Conservation (phyloP, 1,140 invertebrate genomes). For the Pseudomyrmex dendroicus region DNA sequence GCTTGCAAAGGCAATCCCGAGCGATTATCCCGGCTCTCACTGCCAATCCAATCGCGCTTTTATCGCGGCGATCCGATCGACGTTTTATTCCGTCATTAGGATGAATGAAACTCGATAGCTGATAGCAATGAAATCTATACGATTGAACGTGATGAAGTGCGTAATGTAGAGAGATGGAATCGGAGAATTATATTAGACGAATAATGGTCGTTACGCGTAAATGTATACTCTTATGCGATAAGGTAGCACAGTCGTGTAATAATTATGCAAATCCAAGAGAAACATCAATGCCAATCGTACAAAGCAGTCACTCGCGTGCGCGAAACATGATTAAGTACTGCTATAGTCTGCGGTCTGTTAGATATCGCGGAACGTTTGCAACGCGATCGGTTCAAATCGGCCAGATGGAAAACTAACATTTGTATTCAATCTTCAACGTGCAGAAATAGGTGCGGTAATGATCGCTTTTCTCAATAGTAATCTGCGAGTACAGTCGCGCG, state of each 20-base stretch:
- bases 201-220: background rate
- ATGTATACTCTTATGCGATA: slow-evolving; percentile 6
- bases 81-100: slow-evolving; percentile 29
- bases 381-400: slow-evolving; percentile 17
- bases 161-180: background rate
- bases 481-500: background rate
- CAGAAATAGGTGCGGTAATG: background rate
- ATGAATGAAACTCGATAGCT: slow-evolving; percentile 44
- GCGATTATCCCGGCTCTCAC: slow-evolving; percentile 60
- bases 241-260: background rate
- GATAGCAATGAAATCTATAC: slow-evolving; percentile 26
- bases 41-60: slow-evolving; percentile 56
- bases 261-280: slow-evolving; percentile 44
- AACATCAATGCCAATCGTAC: background rate
- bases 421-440: background rate
- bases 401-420: slow-evolving; percentile 45
- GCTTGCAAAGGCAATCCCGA: slow-evolving; percentile 40
- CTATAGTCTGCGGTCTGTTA: slow-evolving; percentile 1
- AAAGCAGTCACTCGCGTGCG: background rate
- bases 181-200: background rate
- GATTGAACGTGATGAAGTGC: background rate
- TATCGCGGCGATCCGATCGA: slow-evolving; percentile 21
- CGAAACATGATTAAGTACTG: slow-evolving; percentile 32
- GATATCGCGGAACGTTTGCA: slow-evolving; percentile 22
- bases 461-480: background rate